Evolutionary conservation across 2,888 invertebrate genomes (phyloP).

Genomic region (Campoplex nolae): DNA sequence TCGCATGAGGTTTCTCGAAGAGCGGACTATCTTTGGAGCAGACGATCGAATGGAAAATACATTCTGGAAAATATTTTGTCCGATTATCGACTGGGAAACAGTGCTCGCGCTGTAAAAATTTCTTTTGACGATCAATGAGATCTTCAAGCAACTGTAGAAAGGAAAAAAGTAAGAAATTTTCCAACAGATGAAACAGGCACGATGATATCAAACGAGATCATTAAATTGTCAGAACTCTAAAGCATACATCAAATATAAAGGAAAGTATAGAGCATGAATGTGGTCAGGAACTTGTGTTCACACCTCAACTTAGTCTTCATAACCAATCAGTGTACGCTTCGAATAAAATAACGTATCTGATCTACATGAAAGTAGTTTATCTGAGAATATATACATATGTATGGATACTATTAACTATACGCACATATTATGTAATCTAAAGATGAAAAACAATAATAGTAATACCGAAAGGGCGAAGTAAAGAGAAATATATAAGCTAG

Average conservation of each 20-base stretch:
- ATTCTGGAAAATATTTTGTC: background rate
- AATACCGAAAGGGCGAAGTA: slow-evolving; percentile 36
- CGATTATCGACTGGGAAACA: background rate
- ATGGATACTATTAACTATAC: background rate
- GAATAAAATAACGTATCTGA: slow-evolving; percentile 11
- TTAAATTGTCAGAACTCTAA: background rate
- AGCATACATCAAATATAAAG: background rate
- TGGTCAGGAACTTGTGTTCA: slow-evolving; percentile 4
- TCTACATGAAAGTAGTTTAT: slow-evolving; percentile 18
- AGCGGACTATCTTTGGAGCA: too few relatives aligned
- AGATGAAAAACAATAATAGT: slow-evolving; percentile 34
- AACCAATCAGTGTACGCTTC: background rate
- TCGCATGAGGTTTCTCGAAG: background rate
- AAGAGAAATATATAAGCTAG: slow-evolving; percentile 26
- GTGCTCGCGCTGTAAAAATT: background rate
- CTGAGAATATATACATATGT: background rate
- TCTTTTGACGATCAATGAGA: background rate
- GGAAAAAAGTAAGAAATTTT: background rate
- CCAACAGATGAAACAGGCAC: background rate
- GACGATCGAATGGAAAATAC: background rate
- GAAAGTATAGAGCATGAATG: background rate
- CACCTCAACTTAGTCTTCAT: background rate
- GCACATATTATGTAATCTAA: background rate
- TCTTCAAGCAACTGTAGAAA: background rate
- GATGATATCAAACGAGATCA: slow-evolving; percentile 1